Conservation (phyloP, 2,797 vertebrate genomes). For the Cirrhinus mrigala region DNA sequence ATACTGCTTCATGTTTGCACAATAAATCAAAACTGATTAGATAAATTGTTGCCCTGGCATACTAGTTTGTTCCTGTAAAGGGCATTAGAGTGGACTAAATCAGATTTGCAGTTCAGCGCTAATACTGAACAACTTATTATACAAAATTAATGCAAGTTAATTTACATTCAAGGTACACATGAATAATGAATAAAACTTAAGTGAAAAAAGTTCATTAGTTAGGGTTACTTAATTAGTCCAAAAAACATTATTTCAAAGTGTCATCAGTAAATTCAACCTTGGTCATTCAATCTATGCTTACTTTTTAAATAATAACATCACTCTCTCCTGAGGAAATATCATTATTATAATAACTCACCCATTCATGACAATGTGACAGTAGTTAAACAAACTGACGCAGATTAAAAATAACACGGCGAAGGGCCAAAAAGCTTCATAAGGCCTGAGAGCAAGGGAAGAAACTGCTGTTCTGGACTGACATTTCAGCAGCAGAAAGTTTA, state of each 20-base stretch:
- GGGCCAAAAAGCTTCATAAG: background rate
- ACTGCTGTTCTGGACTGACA: background rate
- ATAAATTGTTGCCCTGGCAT: too few relatives aligned
- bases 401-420: background rate
- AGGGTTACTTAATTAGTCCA: background rate
- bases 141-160: background rate
- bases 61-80: background rate
- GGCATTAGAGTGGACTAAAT: background rate
- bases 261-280: background rate
- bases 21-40: background rate
- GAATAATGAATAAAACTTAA: background rate
- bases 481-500: conserved; percentile 23
- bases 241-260: background rate
- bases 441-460: background rate
- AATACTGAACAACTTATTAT: background rate
- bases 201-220: too few relatives aligned
- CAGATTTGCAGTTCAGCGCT: background rate
- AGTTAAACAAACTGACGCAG: background rate
- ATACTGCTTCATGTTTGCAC: background rate
- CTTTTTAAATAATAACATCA: background rate
- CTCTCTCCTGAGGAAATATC: background rate
- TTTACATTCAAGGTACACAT: background rate
- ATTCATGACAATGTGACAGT: background rate
- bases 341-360: background rate
- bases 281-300: background rate